phyloP scores from a whole-genome alignment of 2,888 invertebrate genomes.

The Oeneis ivallda region DNA sequence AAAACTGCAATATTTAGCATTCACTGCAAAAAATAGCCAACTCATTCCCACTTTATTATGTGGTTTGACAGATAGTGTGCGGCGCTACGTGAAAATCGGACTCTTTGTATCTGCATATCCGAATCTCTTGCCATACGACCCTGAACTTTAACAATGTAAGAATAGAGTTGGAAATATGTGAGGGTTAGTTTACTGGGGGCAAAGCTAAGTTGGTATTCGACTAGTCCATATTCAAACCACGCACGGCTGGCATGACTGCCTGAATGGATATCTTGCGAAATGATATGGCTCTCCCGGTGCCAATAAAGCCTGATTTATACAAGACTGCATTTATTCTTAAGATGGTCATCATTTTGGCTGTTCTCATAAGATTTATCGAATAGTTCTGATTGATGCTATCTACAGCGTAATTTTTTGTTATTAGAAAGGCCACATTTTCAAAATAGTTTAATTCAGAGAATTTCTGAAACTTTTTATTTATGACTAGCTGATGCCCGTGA shows the following conservation, averaged over 20 bases:
- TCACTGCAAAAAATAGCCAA: conserved; percentile 52
- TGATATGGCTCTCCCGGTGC: conserved; percentile 73
- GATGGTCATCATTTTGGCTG: conserved; percentile 29
- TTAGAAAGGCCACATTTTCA: no score
- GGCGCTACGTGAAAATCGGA: conserved; percentile 56
- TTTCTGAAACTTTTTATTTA: no score
- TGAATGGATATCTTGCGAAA: conserved; percentile 76
- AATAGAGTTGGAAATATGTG: conserved; percentile 17
- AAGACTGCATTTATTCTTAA: conserved; percentile 41
- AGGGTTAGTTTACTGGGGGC: background rate
- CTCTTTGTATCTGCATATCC: conserved; percentile 21
- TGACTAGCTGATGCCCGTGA: no score
- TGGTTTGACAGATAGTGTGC: conserved; percentile 65
- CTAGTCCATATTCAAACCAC: conserved; percentile 65
- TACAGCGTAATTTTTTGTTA: no score
- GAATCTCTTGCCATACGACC: conserved; percentile 28
- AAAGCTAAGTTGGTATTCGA: conserved; percentile 33
- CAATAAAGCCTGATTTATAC: conserved; percentile 74
- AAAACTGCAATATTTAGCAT: conserved; percentile 41
- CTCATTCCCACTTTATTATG: conserved; percentile 65
- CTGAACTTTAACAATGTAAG: conserved; percentile 32
- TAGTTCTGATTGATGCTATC: background rate
- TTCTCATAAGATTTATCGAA: conserved; percentile 13
- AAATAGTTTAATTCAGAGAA: no score
- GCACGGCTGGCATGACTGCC: conserved; percentile 67